phyloP scores from a whole-genome alignment of 2,113 vertebrate genomes.

The Taurulus bubalis region DNA sequence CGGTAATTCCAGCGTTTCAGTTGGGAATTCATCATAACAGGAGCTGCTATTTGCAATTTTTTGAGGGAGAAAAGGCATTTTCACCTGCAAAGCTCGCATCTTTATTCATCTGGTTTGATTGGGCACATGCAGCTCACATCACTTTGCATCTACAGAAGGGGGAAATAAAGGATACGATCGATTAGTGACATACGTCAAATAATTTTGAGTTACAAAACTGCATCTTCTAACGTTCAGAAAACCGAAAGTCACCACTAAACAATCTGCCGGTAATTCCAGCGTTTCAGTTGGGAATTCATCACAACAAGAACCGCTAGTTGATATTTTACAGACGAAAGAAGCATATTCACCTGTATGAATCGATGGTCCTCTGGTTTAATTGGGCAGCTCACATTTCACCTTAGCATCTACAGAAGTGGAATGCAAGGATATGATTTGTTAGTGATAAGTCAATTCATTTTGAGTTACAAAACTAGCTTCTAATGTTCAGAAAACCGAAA shows the following conservation, averaged over 20 bases:
- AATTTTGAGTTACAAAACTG: no score
- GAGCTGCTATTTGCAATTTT: background rate
- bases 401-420: background rate
- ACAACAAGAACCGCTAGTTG: slow-evolving; percentile 24
- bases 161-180: fast-evolving
- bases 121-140: no score
- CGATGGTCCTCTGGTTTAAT: slow-evolving; percentile 25
- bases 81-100: background rate
- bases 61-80: background rate
- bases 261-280: slow-evolving; percentile 94
- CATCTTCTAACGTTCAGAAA: slow-evolving; percentile 91
- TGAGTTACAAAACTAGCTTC: no score
- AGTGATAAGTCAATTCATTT: background rate
- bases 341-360: background rate
- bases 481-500: slow-evolving; percentile 69
- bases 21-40: slow-evolving; percentile 59
- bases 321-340: no score
- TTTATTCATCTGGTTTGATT: slow-evolving; percentile 66
- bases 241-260: slow-evolving; percentile 86
- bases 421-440: background rate
- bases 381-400: background rate
- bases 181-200: background rate
- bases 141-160: background rate
- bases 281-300: slow-evolving; percentile 57
- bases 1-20: slow-evolving; percentile 89